Evolutionary conservation across 2,113 vertebrate species (phyloP).

Genomic region (Pogona vitticeps): DNA sequence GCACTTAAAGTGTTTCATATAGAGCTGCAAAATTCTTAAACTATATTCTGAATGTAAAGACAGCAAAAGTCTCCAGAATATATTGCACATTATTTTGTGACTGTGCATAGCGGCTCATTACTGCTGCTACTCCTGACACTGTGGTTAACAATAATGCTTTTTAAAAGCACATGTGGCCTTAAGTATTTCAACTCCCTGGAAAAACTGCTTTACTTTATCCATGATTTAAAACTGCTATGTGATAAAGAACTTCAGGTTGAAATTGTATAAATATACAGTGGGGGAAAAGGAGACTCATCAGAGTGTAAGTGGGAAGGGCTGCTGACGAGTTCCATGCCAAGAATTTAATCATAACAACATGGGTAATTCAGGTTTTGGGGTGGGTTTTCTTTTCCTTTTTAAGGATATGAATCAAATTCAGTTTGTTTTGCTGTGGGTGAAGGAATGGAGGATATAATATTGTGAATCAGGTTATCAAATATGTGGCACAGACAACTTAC

Average conservation of each 20-base stretch:
- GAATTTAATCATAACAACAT: conserved; percentile 83
- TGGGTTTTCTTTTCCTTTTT: conserved; percentile 62
- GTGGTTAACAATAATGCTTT: conserved; percentile 36
- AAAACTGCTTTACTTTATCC: conserved; percentile 37
- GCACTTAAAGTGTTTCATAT: conserved; percentile 7
- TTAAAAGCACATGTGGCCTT: conserved; percentile 27
- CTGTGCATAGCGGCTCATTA: conserved; percentile 12
- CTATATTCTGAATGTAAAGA: conserved; percentile 23
- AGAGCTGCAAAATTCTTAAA: conserved; percentile 34
- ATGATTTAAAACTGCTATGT: conserved; percentile 69
- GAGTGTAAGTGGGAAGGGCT: conserved; percentile 71
- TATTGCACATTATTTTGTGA: conserved; percentile 35
- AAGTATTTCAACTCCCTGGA: conserved; percentile 57
- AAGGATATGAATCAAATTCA: conserved; percentile 83
- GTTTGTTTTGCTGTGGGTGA: conserved; percentile 83
- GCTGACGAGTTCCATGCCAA: conserved; percentile 73
- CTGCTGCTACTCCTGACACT: conserved; percentile 42
- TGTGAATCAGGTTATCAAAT: conserved; percentile 88
- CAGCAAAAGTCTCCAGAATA: background rate
- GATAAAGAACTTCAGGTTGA: conserved; percentile 68
- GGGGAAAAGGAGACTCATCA: conserved; percentile 73
- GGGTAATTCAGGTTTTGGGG: conserved; percentile 72
- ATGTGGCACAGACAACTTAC: conserved; percentile 77
- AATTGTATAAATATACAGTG: conserved; percentile 70
- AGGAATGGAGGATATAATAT: conserved; percentile 80